phyloP scores from a whole-genome alignment of 35 echinoderm and acorn worm genomes.

The Anneissia japonica region DNA sequence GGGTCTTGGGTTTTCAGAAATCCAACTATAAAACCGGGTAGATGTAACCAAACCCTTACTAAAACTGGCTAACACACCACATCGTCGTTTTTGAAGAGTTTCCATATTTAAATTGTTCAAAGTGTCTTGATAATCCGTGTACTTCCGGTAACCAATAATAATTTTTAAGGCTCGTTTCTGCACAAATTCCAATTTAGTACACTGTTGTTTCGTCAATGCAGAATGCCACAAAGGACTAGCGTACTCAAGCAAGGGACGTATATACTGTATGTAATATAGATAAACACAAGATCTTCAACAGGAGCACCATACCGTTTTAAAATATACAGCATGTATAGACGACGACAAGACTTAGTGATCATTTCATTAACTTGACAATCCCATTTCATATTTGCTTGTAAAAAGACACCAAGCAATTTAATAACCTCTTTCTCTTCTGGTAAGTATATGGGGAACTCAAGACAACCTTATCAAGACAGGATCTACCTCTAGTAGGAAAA shows the following conservation, averaged over 20 bases:
- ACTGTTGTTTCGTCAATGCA: neutral
- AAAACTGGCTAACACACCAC: neutral
- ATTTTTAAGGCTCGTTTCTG: neutral
- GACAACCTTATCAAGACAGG: slow-evolving; percentile 15
- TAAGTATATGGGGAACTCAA: neutral
- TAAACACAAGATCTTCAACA: neutral
- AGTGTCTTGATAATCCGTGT: neutral
- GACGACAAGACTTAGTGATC: neutral
- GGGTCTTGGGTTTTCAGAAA: too few species aligned
- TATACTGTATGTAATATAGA: neutral
- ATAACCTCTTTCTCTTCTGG: neutral
- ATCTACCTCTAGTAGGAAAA: neutral
- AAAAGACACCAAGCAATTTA: neutral
- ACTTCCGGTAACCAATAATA: neutral
- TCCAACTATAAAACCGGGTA: neutral
- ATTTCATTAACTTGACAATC: neutral
- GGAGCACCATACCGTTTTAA: neutral
- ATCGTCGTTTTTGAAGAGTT: neutral
- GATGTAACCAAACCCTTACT: neutral
- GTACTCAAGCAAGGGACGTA: neutral
- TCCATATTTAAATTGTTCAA: neutral
- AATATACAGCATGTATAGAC: neutral
- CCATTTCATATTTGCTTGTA: neutral
- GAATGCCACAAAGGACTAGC: neutral
- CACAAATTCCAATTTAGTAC: neutral